Conservation (phyloP, 2,797 vertebrate genomes). For the Mus caroli region DNA sequence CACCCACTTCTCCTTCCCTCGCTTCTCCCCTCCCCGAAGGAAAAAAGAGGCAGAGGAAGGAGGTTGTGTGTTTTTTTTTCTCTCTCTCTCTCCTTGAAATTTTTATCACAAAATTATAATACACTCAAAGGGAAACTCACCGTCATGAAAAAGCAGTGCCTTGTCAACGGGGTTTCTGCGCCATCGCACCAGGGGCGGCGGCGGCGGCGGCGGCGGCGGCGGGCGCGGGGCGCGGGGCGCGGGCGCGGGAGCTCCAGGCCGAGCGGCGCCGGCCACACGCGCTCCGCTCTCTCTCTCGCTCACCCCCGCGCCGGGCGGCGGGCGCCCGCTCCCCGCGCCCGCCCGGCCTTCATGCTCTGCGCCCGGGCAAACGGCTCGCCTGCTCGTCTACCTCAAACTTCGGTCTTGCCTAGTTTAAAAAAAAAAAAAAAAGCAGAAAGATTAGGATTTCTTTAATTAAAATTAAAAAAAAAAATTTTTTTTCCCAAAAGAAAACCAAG, state of each 20-base stretch:
- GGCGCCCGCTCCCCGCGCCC: slow-evolving; percentile 77
- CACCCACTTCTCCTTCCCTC: slow-evolving; percentile 78
- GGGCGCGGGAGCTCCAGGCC: slow-evolving; percentile 85
- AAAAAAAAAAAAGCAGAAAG: slow-evolving; percentile 25
- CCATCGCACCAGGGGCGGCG: slow-evolving; percentile 99
- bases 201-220: slow-evolving; percentile 93
- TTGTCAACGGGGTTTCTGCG: slow-evolving; percentile 99
- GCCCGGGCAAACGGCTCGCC: slow-evolving; percentile 67
- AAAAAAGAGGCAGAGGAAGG: slow-evolving; percentile 94
- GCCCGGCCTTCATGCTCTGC: slow-evolving; percentile 73
- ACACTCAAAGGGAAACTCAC: slow-evolving; percentile 99
- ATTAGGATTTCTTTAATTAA: slow-evolving; percentile 73
- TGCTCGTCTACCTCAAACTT: slow-evolving; percentile 81
- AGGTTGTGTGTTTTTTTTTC: slow-evolving; percentile 90
- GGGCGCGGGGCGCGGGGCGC: slow-evolving; percentile 89
- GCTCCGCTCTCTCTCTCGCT: slow-evolving; percentile 82
- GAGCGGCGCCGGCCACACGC: slow-evolving; percentile 84
- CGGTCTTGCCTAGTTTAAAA: slow-evolving; percentile 75
- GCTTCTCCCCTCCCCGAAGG: slow-evolving; percentile 96
- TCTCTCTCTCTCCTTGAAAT: slow-evolving; percentile 96
- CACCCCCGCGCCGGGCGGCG: slow-evolving; percentile 81
- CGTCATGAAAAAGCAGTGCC: slow-evolving; percentile 99
- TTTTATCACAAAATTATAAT: slow-evolving; percentile 99
- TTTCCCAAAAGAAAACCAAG: not conserved
- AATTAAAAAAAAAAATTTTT: slow-evolving; percentile 3